These are phyloP conservation scores for Amazona vittata DNA, from an alignment of 2,113 vertebrate genomes.

Conservation along the genomic window DNA sequence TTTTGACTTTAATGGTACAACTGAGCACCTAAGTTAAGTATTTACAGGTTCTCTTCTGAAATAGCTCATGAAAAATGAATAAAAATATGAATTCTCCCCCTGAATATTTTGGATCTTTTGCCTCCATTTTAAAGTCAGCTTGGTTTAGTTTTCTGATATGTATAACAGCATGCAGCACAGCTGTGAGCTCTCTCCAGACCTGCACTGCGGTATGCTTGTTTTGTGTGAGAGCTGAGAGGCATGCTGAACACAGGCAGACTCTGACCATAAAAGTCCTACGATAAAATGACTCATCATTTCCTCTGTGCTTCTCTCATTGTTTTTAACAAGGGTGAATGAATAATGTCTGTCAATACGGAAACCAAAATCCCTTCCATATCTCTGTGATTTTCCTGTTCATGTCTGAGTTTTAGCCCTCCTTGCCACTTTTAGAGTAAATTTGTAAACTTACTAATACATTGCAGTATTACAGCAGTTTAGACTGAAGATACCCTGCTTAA, in stretches of 20 bases:
- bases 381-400: neutral
- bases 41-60: neutral
- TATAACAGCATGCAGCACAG: neutral
- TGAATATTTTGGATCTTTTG: neutral
- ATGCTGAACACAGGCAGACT: neutral
- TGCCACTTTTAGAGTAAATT: neutral
- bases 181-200: neutral
- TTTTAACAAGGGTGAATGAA: neutral
- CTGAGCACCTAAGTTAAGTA: neutral
- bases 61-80: neutral
- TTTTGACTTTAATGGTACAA: neutral
- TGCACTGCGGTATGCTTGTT: neutral
- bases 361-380: neutral
- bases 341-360: neutral
- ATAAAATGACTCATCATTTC: constrained; percentile 9
- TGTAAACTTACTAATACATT: neutral
- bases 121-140: neutral
- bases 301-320: neutral
- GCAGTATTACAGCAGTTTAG: neutral
- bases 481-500: neutral
- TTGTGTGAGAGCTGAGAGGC: neutral
- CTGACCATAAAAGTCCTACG: neutral
- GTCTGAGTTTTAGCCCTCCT: neutral
- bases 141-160: neutral
- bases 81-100: neutral